phyloP scores from a whole-genome alignment of 2,113 vertebrate genomes.

The Leptodactylus fuscus region DNA sequence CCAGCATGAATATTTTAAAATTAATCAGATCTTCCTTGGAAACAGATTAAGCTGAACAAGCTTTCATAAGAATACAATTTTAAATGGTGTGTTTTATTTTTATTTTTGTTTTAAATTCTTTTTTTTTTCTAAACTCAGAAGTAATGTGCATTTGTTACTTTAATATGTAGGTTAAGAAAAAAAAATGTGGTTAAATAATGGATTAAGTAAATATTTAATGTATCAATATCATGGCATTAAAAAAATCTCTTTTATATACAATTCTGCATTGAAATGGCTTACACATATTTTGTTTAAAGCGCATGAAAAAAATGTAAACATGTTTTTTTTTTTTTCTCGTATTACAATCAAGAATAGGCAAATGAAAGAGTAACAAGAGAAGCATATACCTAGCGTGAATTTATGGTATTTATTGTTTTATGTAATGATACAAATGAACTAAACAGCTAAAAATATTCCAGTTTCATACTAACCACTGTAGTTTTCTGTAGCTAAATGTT shows the following conservation, averaged over 20 bases:
- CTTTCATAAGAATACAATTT: conserved; percentile 26
- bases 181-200: background rate
- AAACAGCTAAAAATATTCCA: background rate
- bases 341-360: no score
- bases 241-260: background rate
- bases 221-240: background rate
- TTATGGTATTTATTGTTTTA: background rate
- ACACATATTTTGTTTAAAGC: background rate
- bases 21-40: conserved; percentile 59
- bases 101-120: conserved; percentile 52
- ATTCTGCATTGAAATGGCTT: background rate
- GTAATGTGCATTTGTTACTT: no score
- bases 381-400: background rate
- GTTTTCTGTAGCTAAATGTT: background rate
- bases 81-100: conserved; percentile 56
- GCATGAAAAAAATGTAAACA: no score
- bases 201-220: background rate
- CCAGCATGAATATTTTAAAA: conserved; percentile 65
- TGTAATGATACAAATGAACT: background rate
- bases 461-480: background rate
- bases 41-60: conserved; percentile 57
- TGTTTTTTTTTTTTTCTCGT: no score
- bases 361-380: background rate
- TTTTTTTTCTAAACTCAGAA: background rate
- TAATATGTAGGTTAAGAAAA: background rate